Evolutionary conservation across 2,113 vertebrate species (phyloP).

Genomic region (Calyptommatus sinebrachiatus): DNA sequence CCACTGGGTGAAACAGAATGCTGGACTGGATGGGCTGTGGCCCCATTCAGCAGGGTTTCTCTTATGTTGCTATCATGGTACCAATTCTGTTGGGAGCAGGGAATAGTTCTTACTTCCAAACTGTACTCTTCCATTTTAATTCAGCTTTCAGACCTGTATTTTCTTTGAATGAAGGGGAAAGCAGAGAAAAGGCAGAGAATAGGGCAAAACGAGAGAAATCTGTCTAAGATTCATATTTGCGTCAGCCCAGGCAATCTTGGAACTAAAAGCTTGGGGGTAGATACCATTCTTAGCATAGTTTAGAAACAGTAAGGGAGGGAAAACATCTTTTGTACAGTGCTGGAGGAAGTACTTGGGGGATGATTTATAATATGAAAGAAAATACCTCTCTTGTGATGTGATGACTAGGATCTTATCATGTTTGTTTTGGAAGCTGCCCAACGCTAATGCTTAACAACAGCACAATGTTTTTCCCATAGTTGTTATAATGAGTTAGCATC

Average conservation of each 20-base stretch:
- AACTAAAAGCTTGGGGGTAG: conserved; percentile 13
- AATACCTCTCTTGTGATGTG: conserved; percentile 45
- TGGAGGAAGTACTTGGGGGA: conserved; percentile 27
- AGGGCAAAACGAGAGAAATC: conserved; percentile 20
- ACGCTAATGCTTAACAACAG: conserved; percentile 26
- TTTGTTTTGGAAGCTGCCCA: conserved; percentile 55
- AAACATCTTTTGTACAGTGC: conserved; percentile 29
- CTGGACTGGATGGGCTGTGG: too few species aligned
- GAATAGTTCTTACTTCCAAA: neutral
- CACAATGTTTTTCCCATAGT: neutral
- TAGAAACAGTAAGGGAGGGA: neutral
- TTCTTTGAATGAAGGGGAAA: too few species aligned
- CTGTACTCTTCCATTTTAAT: neutral
- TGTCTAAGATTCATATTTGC: conserved; percentile 17
- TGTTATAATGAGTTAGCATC: neutral
- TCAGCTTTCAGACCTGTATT: neutral
- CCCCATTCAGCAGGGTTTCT: too few species aligned
- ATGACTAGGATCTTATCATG: conserved; percentile 37
- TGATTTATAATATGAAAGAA: conserved; percentile 33
- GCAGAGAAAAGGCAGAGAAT: neutral
- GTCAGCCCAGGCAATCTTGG: conserved; percentile 22
- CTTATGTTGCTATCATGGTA: too few species aligned
- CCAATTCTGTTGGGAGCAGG: too few species aligned
- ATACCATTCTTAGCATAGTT: neutral
- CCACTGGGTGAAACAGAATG: too few species aligned